A percentile compares a stretch with the other conserved stretches of the same genome.
Evolutionary conservation across 2,113 vertebrate genomes (phyloP).

Genomic region (Triplophysa tibetana): DNA sequence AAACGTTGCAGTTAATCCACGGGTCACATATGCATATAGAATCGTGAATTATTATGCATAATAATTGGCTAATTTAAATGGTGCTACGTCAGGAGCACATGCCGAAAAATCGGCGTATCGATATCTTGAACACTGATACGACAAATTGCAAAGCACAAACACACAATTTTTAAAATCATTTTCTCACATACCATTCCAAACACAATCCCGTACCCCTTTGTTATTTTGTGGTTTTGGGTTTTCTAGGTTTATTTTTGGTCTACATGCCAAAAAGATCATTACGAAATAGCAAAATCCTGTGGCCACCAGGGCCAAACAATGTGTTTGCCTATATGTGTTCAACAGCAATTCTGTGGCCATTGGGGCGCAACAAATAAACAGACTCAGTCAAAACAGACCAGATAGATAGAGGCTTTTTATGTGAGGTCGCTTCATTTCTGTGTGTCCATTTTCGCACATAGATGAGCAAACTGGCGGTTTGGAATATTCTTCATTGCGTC

Average conservation of each 20-base stretch:
- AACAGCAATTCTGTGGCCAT: background rate
- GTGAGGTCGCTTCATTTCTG: background rate
- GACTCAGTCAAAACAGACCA: background rate
- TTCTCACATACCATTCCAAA: background rate
- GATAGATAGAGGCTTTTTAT: background rate
- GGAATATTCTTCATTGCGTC: background rate
- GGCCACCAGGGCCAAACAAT: background rate
- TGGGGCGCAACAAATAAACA: background rate
- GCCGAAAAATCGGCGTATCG: too few species aligned
- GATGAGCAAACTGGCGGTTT: background rate
- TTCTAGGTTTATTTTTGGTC: conserved; percentile 10
- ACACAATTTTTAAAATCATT: background rate
- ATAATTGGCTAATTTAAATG: too few species aligned
- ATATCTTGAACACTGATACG: background rate
- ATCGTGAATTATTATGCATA: too few species aligned
- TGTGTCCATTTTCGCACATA: background rate
- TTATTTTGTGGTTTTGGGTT: conserved; percentile 1
- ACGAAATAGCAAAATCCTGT: background rate
- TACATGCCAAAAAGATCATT: conserved; percentile 6
- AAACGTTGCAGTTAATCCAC: too few species aligned
- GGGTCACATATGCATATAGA: too few species aligned
- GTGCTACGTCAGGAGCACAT: too few species aligned
- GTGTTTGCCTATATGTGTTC: background rate
- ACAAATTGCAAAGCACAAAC: background rate
- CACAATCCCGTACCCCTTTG: background rate